These are phyloP conservation scores for Enteromius treurensis DNA, from an alignment of 2,797 vertebrate genomes.

Conservation along the genomic window DNA sequence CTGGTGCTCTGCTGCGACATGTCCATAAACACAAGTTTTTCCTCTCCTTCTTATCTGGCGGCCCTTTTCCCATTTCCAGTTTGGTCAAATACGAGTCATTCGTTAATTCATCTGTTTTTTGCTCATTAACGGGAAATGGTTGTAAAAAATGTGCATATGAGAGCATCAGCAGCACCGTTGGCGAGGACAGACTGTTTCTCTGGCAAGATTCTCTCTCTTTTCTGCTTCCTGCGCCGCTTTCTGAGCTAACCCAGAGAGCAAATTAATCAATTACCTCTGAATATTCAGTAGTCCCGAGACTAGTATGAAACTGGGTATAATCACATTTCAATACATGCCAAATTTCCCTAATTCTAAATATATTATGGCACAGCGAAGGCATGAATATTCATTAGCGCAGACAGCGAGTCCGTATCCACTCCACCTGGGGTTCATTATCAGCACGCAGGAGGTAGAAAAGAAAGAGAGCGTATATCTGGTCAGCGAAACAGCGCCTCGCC, in stretches of 20 bases:
- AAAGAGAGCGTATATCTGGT: constrained; percentile 53
- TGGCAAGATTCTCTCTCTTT: constrained; percentile 45
- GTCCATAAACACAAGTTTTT: constrained; percentile 45
- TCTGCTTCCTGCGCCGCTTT: constrained; percentile 35
- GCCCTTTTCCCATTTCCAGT: constrained; percentile 10
- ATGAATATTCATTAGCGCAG: constrained; percentile 60
- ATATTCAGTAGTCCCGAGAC: constrained; percentile 55
- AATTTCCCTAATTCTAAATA: constrained; percentile 58
- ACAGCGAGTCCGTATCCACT: constrained; percentile 45
- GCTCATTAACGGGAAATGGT: constrained; percentile 48
- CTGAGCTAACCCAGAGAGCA: constrained; percentile 46
- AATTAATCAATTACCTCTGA: constrained; percentile 54
- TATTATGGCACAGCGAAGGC: constrained; percentile 39
- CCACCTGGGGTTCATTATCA: constrained; percentile 57
- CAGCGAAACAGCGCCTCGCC: constrained; percentile 48
- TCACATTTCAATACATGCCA: constrained; percentile 57
- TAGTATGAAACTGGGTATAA: constrained; percentile 51
- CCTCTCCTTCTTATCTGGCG: constrained; percentile 24
- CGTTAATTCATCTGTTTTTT: constrained; percentile 42
- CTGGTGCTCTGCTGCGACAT: constrained; percentile 68
- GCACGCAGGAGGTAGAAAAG: constrained; percentile 46
- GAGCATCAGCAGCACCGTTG: constrained; percentile 56
- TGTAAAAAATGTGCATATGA: constrained; percentile 45
- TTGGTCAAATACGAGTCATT: constrained; percentile 10
- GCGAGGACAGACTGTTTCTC: constrained; percentile 51